phyloP scores from a whole-genome alignment of 2,888 invertebrate species.

The Fragum fragum region DNA sequence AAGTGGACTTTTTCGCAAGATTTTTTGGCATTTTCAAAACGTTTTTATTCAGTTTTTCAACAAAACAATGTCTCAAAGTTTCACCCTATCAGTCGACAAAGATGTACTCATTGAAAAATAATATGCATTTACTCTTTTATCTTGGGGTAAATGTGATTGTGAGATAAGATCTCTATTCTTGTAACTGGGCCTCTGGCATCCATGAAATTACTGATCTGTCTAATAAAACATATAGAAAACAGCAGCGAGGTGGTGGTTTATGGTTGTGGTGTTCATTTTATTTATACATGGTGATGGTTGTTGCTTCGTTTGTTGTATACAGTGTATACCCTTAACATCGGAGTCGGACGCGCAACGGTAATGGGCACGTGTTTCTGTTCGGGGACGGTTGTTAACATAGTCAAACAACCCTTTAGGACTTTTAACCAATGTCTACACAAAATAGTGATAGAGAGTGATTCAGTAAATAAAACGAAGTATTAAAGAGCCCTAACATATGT shows the following conservation, averaged over 20 bases:
- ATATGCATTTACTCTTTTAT: no score
- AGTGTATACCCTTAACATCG: conserved; percentile 45
- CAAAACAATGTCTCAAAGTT: no score
- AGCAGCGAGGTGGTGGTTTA: conserved; percentile 71
- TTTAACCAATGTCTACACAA: neutral
- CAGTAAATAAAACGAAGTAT: no score
- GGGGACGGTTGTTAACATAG: neutral
- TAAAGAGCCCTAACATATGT: no score
- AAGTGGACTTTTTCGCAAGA: no score
- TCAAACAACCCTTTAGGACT: neutral
- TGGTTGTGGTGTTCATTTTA: conserved; percentile 62
- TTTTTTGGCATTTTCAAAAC: no score
- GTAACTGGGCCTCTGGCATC: conserved; percentile 28
- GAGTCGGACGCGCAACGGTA: conserved; percentile 44
- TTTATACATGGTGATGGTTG: conserved; percentile 51
- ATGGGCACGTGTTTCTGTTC: conserved; percentile 56
- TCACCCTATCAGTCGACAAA: no score
- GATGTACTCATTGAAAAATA: no score
- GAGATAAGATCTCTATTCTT: neutral
- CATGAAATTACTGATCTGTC: conserved; percentile 46
- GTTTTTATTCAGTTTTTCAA: no score
- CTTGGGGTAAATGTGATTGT: no score
- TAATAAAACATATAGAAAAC: conserved; percentile 67
- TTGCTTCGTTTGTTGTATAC: conserved; percentile 58
- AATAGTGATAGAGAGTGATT: no score